A percentile compares a stretch with the other conserved stretches of the same genome.
Evolutionary conservation across 2,888 invertebrate species (phyloP).

Genomic region (Harmothoe impar): DNA sequence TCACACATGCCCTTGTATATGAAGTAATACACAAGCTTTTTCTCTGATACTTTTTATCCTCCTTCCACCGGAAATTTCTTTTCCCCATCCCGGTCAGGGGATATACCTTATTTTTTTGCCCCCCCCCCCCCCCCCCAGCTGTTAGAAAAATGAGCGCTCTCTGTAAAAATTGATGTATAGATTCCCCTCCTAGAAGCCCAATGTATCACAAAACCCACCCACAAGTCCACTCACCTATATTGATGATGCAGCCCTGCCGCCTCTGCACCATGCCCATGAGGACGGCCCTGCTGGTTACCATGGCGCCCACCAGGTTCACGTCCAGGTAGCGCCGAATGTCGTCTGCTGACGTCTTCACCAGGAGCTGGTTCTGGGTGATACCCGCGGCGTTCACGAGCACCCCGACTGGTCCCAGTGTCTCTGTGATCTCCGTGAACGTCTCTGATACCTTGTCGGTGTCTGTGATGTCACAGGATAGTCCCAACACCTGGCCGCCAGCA

Average conservation of each 20-base stretch:
- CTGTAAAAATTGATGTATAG: too few relatives aligned
- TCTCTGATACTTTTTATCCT: too few relatives aligned
- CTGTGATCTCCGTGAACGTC: neutral
- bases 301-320: slow-evolving; percentile 60
- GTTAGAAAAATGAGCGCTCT: too few relatives aligned
- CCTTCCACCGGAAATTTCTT: too few relatives aligned
- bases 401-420: slow-evolving; percentile 16
- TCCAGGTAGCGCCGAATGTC: slow-evolving; percentile 50
- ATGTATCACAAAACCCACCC: too few relatives aligned
- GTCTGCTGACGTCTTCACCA: slow-evolving; percentile 13
- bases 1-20: too few relatives aligned
- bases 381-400: slow-evolving; percentile 64
- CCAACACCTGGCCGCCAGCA: neutral
- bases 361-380: slow-evolving; percentile 54
- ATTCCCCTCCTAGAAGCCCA: too few relatives aligned
- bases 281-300: slow-evolving; percentile 53
- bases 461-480: slow-evolving; percentile 63
- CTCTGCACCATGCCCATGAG: slow-evolving; percentile 51
- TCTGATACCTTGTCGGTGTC: slow-evolving; percentile 37
- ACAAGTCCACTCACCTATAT: slow-evolving; percentile 50
- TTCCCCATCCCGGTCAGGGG: too few relatives aligned
- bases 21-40: too few relatives aligned
- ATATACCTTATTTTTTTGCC: too few relatives aligned
- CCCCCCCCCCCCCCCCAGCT: too few relatives aligned
- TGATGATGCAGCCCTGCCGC: slow-evolving; percentile 61